Evolutionary conservation across 2,113 vertebrate species (phyloP), one percentile per base, ranked within the genome.

Genomic region (Dunckerocampus dactyliophorus): DNA sequence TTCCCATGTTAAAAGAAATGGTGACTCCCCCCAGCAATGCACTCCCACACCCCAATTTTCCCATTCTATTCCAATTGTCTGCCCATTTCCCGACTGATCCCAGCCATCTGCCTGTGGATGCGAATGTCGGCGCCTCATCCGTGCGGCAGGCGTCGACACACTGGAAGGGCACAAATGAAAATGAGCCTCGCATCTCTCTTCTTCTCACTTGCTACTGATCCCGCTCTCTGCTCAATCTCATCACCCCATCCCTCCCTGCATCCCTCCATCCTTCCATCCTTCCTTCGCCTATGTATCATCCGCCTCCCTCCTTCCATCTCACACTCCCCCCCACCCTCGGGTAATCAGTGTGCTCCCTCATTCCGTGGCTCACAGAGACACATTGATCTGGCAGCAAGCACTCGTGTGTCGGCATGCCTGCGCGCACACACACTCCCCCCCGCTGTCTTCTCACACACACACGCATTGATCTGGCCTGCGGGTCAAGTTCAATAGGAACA

Each of bases 401-500:
- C 69, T 69, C 72, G 34, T 51, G 24, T 66, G 59, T 8, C 24
- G n/a, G 43, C 16, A 53, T 59, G 59, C 42, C 24, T 67, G 65
- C 67, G 15, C 52, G 54, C 51, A 9, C 56, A 65, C 76, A 62
- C 69, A 46, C 65, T 42, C 46, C 59, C 63, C 63, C 46, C 51
- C 52, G 52, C 62, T 67, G 66, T 61, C 59, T 72, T 74, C 64
- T 63, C 63, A 47, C 73, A 48, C 77, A 70, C 83, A 79, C 81
- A 72, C 67, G 72, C 89, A 90, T 90, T 88, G 89, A 91, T 91
- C 86, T 80, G 85, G 85, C 86, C 90, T 80, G 78, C 89, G 84
- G 89, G 89, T 91, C 89, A 91, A 89, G 87, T 91, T 90, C 89
- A 91, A 90, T 90, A 89, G 88, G 86, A 89, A 88, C 85, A 85